phyloP scores from a whole-genome alignment of 1,140 invertebrate genomes.

The Drosophila sp. region DNA sequence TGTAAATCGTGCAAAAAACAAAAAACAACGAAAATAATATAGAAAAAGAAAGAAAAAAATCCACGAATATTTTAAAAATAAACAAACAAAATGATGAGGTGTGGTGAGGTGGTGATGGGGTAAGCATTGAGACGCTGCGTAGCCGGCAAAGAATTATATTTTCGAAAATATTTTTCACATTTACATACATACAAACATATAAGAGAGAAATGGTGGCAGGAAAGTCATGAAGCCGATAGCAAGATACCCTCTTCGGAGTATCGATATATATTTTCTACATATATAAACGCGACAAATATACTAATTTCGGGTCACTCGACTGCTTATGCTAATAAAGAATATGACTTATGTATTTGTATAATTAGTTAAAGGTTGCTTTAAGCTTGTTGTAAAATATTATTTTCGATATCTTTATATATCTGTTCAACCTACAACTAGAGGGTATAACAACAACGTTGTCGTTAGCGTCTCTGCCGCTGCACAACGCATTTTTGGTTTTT shows the following conservation, averaged over 20 bases:
- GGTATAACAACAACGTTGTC: conserved; percentile 21
- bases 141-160: conserved; percentile 69
- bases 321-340: no score
- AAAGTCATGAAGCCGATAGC: background rate
- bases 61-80: conserved; percentile 72
- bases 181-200: background rate
- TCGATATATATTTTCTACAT: no score
- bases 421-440: background rate
- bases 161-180: conserved; percentile 67
- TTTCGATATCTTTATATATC: background rate
- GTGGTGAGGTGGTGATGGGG: conserved; percentile 14
- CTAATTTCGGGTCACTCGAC: no score
- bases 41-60: background rate
- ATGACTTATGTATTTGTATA: no score
- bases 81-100: conserved; percentile 55
- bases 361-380: conserved; percentile 35
- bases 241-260: background rate
- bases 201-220: background rate
- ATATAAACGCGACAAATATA: no score
- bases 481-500: conserved; percentile 48
- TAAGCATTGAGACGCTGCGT: conserved; percentile 31
- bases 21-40: conserved; percentile 4
- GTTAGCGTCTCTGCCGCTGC: conserved; percentile 28
- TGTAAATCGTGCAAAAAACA: conserved; percentile 65
- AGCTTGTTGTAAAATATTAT: background rate